Percentiles rank a stretch among this genome's conserved stretches.
phyloP scores from a whole-genome alignment of 2,888 invertebrate species.

The Venusia cambrica region DNA sequence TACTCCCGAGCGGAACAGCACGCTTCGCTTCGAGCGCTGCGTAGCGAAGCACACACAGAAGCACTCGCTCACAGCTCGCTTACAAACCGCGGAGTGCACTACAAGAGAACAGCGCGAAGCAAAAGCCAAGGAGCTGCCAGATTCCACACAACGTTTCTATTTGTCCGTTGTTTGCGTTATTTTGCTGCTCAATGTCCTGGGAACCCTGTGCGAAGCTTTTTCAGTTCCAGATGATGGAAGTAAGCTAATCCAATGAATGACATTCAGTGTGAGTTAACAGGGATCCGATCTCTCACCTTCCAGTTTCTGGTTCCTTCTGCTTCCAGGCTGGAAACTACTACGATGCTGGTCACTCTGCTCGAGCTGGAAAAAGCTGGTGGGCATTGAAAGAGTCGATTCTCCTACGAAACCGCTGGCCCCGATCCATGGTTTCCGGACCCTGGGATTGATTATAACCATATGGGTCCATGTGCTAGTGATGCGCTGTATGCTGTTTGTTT shows the following conservation, averaged over 20 bases:
- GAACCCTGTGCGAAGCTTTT: slow-evolving; percentile 32
- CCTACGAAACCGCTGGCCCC: neutral
- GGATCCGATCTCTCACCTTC: slow-evolving; percentile 21
- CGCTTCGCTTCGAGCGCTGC: slow-evolving; percentile 33
- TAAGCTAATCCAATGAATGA: too few relatives aligned
- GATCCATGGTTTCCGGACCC: neutral
- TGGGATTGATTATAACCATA: neutral
- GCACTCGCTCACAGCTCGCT: slow-evolving; percentile 28
- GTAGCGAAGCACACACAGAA: slow-evolving; percentile 24
- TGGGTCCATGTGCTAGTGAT: neutral
- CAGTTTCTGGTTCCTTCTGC: neutral
- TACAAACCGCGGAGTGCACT: slow-evolving; percentile 31
- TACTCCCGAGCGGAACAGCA: slow-evolving; percentile 19
- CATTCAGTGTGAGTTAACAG: too few relatives aligned
- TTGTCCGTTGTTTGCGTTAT: slow-evolving; percentile 26
- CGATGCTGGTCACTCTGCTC: slow-evolving; percentile 1
- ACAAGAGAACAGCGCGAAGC: slow-evolving; percentile 22
- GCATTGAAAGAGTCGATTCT: neutral
- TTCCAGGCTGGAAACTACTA: slow-evolving; percentile 15
- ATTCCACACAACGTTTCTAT: slow-evolving; percentile 21
- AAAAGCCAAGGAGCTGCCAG: slow-evolving; percentile 1
- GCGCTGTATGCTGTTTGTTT: neutral
- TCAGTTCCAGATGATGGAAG: slow-evolving; percentile 23
- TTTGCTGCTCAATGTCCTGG: slow-evolving; percentile 32
- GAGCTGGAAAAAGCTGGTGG: neutral